Conservation (phyloP, 92 coral and sea anemone species). For the Epizoanthus illoricatus region DNA sequence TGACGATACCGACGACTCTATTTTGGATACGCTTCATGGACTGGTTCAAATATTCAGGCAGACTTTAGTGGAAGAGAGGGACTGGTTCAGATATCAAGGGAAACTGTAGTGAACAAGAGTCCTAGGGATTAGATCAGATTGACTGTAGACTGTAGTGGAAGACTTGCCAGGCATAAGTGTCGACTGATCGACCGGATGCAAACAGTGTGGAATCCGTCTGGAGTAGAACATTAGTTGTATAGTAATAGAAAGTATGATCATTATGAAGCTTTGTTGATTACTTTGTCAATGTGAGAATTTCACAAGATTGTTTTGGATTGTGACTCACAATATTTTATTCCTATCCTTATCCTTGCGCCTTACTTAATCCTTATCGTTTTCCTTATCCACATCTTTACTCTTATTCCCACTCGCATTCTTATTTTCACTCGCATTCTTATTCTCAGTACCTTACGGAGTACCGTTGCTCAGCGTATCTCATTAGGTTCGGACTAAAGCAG, state of each 20-base stretch:
- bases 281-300: conserved; percentile 22
- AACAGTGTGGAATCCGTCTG: neutral
- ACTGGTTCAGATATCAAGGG: too few relatives aligned
- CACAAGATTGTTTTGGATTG: conserved; percentile 7
- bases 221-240: neutral
- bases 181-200: conserved; percentile 20
- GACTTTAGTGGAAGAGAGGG: neutral
- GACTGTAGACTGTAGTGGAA: neutral
- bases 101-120: too few relatives aligned
- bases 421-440: too few relatives aligned
- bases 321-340: conserved; percentile 14
- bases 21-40: conserved; percentile 25
- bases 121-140: too few relatives aligned
- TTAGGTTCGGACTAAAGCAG: too few relatives aligned
- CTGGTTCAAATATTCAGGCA: conserved; percentile 23
- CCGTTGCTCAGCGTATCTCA: too few relatives aligned
- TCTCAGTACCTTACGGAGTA: too few relatives aligned
- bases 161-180: conserved; percentile 21
- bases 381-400: too few relatives aligned
- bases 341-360: too few relatives aligned
- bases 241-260: conserved; percentile 26
- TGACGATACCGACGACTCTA: conserved; percentile 3
- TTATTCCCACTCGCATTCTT: too few relatives aligned
- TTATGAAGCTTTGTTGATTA: conserved; percentile 31
- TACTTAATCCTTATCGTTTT: too few relatives aligned